Evolutionary conservation across 2,888 invertebrate genomes (phyloP).

Genomic region (Camponotus fellah): DNA sequence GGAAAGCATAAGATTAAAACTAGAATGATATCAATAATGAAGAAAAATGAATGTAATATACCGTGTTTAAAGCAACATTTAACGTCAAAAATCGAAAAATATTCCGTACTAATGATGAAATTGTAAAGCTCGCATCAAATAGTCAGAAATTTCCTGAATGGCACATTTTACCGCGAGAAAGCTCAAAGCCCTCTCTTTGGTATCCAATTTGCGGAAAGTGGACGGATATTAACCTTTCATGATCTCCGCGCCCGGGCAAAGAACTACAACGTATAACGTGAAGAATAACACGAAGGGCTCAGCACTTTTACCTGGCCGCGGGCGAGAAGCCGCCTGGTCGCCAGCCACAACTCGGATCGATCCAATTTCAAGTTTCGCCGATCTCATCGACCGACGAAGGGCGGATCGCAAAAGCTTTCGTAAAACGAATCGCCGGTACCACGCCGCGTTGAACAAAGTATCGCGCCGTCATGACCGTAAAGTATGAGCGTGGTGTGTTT

Average conservation of each 20-base stretch:
- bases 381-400: slow-evolving; percentile 46
- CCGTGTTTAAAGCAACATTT: slow-evolving; percentile 13
- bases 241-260: slow-evolving; percentile 30
- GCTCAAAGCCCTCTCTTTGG: slow-evolving; percentile 23
- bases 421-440: slow-evolving; percentile 62
- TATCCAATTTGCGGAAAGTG: slow-evolving; percentile 51
- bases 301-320: slow-evolving; percentile 47
- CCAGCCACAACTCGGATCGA: slow-evolving; percentile 46
- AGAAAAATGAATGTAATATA: slow-evolving; percentile 10
- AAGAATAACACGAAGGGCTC: slow-evolving; percentile 47
- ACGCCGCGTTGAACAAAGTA: slow-evolving; percentile 61
- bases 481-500: slow-evolving; percentile 61
- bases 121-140: slow-evolving; percentile 18
- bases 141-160: slow-evolving; percentile 28
- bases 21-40: not conserved
- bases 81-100: not conserved
- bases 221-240: slow-evolving; percentile 52
- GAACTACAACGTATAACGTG: slow-evolving; percentile 45
- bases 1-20: not conserved
- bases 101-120: not conserved
- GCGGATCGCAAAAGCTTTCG: slow-evolving; percentile 26
- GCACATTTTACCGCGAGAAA: slow-evolving; percentile 11
- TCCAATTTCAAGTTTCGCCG: slow-evolving; percentile 62
- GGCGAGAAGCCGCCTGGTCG: slow-evolving; percentile 9
- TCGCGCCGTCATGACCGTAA: slow-evolving; percentile 66